These are phyloP conservation scores for Criorhina ranunculi DNA, from an alignment of 2,888 invertebrate genomes.

Conservation along the genomic window DNA sequence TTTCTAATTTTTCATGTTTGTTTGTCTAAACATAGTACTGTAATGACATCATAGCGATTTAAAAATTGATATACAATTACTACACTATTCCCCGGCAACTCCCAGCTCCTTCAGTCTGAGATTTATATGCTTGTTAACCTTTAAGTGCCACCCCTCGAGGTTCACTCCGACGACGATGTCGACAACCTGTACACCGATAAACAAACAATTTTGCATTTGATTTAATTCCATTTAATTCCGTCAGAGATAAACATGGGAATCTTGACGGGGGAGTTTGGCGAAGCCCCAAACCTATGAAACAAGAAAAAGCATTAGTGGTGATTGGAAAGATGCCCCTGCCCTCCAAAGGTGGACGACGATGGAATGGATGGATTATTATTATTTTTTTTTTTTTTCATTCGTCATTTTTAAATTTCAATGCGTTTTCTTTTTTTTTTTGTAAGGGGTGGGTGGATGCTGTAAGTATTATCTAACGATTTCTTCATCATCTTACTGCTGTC, in stretches of 20 bases:
- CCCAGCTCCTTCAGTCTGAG: background rate
- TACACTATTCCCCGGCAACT: background rate
- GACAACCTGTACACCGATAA: constrained; percentile 31
- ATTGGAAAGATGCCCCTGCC: constrained; percentile 10
- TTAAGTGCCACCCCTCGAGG: background rate
- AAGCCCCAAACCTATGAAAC: background rate
- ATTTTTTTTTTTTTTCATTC: constrained; percentile 4
- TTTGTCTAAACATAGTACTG: too few relatives aligned
- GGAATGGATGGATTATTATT: constrained; percentile 7
- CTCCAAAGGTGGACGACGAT: constrained; percentile 10
- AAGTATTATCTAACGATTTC: background rate
- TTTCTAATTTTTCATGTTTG: too few relatives aligned
- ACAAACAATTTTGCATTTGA: constrained; percentile 41
- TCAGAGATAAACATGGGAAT: constrained; percentile 31
- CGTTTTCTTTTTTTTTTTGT: background rate
- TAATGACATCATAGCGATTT: too few relatives aligned
- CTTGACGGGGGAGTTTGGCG: background rate
- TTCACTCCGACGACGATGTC: constrained; percentile 1
- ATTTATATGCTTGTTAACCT: constrained; percentile 17
- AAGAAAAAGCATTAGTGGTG: constrained; percentile 20
- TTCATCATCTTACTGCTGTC: background rate
- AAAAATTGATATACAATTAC: background rate
- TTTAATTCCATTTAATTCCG: constrained; percentile 43
- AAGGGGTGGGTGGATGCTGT: constrained; percentile 2
- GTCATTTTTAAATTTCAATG: constrained; percentile 25